A percentile compares a stretch with the other conserved stretches of the same genome.
Conservation (phyloP, 2,113 vertebrate species). For the Gymnobelideus leadbeateri region DNA sequence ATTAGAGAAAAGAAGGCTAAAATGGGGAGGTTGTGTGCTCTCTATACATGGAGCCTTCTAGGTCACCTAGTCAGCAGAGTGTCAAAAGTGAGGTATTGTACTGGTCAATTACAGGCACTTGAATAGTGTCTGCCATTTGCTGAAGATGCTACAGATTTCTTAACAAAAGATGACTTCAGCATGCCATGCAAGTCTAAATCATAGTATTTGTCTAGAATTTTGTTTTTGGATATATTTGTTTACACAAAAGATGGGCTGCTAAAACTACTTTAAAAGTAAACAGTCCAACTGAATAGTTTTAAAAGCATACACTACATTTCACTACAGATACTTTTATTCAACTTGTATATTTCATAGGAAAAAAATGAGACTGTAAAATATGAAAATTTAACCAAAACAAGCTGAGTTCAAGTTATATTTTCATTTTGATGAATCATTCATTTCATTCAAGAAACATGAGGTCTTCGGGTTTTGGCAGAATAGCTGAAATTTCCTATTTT, state of each 20-base stretch:
- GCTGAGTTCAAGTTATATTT: neutral
- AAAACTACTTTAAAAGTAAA: slow-evolving; percentile 48
- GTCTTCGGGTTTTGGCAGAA: neutral
- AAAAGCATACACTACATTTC: neutral
- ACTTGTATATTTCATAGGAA: neutral
- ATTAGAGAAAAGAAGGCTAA: slow-evolving; percentile 73
- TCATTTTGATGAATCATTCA: slow-evolving; percentile 1
- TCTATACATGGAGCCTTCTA: slow-evolving; percentile 77
- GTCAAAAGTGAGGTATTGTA: slow-evolving; percentile 75
- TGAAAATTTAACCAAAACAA: slow-evolving; percentile 8
- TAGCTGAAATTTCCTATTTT: neutral
- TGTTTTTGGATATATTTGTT: slow-evolving; percentile 59
- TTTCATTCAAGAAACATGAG: slow-evolving; percentile 2
- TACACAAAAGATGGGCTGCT: slow-evolving; percentile 13
- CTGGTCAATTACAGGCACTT: slow-evolving; percentile 84
- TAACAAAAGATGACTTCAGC: slow-evolving; percentile 71
- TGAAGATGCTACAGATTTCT: slow-evolving; percentile 81
- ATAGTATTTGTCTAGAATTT: slow-evolving; percentile 72
- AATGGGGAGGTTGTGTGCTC: slow-evolving; percentile 77
- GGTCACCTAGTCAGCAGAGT: slow-evolving; percentile 74
- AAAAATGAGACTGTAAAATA: neutral
- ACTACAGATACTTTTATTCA: slow-evolving; percentile 21
- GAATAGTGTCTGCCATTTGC: slow-evolving; percentile 80
- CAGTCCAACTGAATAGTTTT: slow-evolving; percentile 4
- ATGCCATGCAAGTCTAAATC: slow-evolving; percentile 76